Conservation (phyloP, 2,888 invertebrate genomes). For the Pyrochroa serraticornis region DNA sequence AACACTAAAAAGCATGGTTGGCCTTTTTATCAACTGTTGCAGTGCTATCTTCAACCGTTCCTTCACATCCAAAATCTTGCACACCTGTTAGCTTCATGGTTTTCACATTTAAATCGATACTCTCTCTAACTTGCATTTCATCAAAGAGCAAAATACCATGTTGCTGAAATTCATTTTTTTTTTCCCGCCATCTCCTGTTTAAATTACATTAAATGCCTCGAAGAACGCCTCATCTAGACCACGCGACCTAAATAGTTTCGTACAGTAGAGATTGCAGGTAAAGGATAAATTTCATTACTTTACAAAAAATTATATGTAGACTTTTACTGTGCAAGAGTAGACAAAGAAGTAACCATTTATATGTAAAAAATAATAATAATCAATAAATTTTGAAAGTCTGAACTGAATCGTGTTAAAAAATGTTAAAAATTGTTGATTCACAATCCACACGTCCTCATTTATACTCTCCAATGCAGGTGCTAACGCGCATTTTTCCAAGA, state of each 20-base stretch:
- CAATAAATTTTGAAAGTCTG: too few species aligned
- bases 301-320: conserved; percentile 8
- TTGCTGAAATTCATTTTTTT: conserved; percentile 18
- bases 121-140: conserved; percentile 27
- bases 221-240: conserved; percentile 25
- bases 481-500: too few species aligned
- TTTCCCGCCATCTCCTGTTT: conserved; percentile 4
- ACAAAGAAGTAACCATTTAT: conserved; percentile 16
- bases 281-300: conserved; percentile 13
- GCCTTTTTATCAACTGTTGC: conserved; percentile 16
- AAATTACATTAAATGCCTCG: conserved; percentile 14
- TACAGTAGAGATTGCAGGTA: conserved; percentile 11
- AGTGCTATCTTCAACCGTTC: too few species aligned
- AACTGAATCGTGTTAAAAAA: too few species aligned
- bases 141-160: conserved; percentile 30
- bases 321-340: conserved; percentile 11
- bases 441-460: too few species aligned
- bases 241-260: conserved; percentile 18
- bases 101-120: conserved; percentile 19
- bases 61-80: conserved; percentile 32
- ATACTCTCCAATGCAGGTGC: too few species aligned
- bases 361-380: too few species aligned
- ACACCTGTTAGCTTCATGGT: conserved; percentile 28
- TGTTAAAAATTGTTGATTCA: too few species aligned
- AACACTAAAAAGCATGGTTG: conserved; percentile 32